Evolutionary conservation across 2,797 vertebrate genomes (phyloP).

Genomic region (Arrhamphus sclerolepis): DNA sequence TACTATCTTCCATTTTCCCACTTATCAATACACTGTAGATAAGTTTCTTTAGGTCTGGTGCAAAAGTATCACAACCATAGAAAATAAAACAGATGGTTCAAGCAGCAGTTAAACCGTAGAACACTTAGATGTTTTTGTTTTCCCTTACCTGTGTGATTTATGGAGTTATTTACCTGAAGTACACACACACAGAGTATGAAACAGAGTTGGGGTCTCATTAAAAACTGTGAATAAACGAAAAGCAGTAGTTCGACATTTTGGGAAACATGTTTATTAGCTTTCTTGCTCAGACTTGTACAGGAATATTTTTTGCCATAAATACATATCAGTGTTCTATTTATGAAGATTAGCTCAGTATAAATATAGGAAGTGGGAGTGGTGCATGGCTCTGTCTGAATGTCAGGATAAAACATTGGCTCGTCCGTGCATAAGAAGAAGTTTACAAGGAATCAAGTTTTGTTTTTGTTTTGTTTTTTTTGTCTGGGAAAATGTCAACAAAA

Average conservation of each 20-base stretch:
- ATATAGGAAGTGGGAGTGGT: neutral
- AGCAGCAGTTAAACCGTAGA: constrained; percentile 42
- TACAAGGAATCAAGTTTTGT: neutral
- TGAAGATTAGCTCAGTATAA: constrained; percentile 14
- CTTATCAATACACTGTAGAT: constrained; percentile 30
- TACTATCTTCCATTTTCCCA: constrained; percentile 24
- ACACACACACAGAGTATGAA: constrained; percentile 5
- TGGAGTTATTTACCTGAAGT: constrained; percentile 9
- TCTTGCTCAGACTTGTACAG: neutral
- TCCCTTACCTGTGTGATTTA: constrained; percentile 24
- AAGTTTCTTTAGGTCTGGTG: constrained; percentile 21
- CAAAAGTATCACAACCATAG: constrained; percentile 20
- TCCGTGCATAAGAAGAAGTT: neutral
- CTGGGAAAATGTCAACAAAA: too few relatives aligned
- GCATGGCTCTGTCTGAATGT: neutral
- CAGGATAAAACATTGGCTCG: neutral
- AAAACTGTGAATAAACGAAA: constrained; percentile 19
- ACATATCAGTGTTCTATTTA: neutral
- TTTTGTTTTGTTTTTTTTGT: too few relatives aligned
- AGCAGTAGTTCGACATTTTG: constrained; percentile 28
- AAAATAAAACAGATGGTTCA: constrained; percentile 36
- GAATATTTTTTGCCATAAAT: neutral
- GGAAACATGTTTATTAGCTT: constrained; percentile 17
- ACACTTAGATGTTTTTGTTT: constrained; percentile 17
- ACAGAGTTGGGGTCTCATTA: constrained; percentile 7